phyloP scores from a whole-genome alignment of 2,888 invertebrate species.

The Sussaba pulchella region DNA sequence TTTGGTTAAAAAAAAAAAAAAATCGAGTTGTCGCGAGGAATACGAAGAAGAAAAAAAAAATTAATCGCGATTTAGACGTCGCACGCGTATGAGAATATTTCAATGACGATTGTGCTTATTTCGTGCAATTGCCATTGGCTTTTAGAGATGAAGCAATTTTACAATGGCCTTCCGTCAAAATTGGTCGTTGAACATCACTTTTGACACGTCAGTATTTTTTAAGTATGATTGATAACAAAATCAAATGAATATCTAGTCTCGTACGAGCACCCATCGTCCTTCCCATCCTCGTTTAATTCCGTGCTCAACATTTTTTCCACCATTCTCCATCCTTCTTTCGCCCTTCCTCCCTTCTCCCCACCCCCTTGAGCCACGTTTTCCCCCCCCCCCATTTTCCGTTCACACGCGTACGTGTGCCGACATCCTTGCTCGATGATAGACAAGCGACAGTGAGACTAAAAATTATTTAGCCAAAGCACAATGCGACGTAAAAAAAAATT shows the following conservation, averaged over 20 bases:
- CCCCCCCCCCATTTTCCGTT: no score
- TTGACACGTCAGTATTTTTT: constrained; percentile 81
- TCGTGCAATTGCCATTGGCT: constrained; percentile 50
- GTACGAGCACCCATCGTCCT: constrained; percentile 81
- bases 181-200: constrained; percentile 78
- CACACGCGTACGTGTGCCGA: not conserved
- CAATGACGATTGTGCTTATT: constrained; percentile 37
- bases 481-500: not conserved
- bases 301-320: constrained; percentile 58
- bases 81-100: constrained; percentile 40
- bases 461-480: constrained; percentile 13
- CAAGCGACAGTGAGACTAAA: constrained; percentile 26
- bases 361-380: no score
- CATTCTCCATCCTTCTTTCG: constrained; percentile 27
- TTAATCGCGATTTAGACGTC: constrained; percentile 59
- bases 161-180: constrained; percentile 79
- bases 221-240: constrained; percentile 82
- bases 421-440: not conserved
- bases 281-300: constrained; percentile 49
- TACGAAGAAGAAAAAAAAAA: no score
- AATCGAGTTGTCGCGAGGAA: constrained; percentile 60
- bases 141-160: constrained; percentile 73
- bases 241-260: constrained; percentile 84
- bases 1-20: constrained; percentile 67
- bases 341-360: not conserved